These are phyloP conservation scores for Poeciliopsis turneri DNA, from an alignment of 2,797 vertebrate genomes.

Conservation along the genomic window DNA sequence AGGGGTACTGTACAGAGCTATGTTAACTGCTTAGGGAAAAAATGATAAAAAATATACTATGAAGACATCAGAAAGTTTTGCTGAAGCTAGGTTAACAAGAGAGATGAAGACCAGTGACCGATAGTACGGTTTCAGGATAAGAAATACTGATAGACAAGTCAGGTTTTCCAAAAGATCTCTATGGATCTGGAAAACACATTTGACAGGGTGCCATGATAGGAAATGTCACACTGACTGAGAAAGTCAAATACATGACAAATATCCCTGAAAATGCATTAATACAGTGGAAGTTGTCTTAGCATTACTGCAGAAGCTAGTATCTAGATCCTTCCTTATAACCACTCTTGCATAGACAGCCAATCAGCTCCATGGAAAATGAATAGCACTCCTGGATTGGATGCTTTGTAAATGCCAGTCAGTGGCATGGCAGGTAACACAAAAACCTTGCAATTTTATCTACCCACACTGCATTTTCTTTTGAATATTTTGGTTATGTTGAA, in stretches of 20 bases:
- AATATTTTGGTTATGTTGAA: not conserved
- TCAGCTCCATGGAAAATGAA: not conserved
- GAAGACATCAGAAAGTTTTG: not conserved
- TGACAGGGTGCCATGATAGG: not conserved
- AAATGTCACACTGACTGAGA: not conserved
- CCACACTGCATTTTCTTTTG: not conserved
- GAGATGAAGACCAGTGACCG: not conserved
- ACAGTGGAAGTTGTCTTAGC: not conserved
- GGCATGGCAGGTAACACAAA: not conserved
- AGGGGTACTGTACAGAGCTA: not conserved
- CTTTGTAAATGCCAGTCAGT: not conserved
- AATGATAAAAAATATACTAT: not conserved
- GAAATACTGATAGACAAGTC: not conserved
- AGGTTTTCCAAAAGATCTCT: not conserved
- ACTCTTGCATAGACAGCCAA: not conserved
- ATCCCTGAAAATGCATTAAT: not conserved
- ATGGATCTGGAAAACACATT: not conserved
- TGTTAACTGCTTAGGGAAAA: not conserved
- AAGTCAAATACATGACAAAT: not conserved
- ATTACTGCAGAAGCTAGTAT: not conserved
- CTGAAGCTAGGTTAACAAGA: not conserved
- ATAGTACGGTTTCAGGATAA: not conserved
- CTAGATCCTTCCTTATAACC: not conserved
- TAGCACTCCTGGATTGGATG: not conserved
- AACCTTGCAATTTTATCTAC: not conserved